phyloP scores from a whole-genome alignment of 2,888 invertebrate species.

The Alviniconcha strummeri region DNA sequence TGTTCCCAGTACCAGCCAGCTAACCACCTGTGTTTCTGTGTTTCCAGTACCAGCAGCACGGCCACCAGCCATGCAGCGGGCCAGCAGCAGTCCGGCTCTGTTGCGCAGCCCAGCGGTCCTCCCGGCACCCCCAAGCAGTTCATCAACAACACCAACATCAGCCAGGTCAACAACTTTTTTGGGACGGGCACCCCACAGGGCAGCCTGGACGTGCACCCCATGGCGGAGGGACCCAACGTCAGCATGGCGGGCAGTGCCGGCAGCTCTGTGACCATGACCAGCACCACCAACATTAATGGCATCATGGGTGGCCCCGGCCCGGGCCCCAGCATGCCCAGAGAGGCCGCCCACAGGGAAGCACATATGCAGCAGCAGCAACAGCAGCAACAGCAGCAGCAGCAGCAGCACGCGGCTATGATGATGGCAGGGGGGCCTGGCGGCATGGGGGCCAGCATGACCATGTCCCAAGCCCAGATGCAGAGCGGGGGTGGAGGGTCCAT shows the following conservation, averaged over 20 bases:
- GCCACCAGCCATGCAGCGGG: not conserved
- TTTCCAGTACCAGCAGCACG: no score
- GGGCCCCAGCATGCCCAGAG: not conserved
- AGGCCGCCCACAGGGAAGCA: conserved; percentile 8
- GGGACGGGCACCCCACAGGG: conserved; percentile 51
- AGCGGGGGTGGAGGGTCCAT: not conserved
- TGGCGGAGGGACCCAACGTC: conserved; percentile 43
- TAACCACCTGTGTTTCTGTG: no score
- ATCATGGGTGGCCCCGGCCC: not conserved
- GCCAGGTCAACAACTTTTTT: conserved; percentile 31
- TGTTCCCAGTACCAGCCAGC: no score
- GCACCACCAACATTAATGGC: conserved; percentile 6
- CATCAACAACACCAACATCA: conserved; percentile 31
- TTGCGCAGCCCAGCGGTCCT: not conserved
- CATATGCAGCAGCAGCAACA: conserved; percentile 35
- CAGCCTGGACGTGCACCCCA: conserved; percentile 64
- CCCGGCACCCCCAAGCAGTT: conserved; percentile 19
- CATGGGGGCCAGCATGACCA: conserved; percentile 10
- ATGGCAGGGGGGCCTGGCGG: conserved; percentile 14
- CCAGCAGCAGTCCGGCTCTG: not conserved
- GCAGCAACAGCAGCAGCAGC: conserved; percentile 40
- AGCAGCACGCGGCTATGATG: conserved; percentile 35
- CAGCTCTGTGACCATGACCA: conserved; percentile 21
- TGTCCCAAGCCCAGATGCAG: conserved; percentile 34
- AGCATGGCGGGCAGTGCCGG: conserved; percentile 28